Base-by-base conservation (phyloP, 2,888 invertebrate species). In the Sinodicranocentrus sp. region DNA sequence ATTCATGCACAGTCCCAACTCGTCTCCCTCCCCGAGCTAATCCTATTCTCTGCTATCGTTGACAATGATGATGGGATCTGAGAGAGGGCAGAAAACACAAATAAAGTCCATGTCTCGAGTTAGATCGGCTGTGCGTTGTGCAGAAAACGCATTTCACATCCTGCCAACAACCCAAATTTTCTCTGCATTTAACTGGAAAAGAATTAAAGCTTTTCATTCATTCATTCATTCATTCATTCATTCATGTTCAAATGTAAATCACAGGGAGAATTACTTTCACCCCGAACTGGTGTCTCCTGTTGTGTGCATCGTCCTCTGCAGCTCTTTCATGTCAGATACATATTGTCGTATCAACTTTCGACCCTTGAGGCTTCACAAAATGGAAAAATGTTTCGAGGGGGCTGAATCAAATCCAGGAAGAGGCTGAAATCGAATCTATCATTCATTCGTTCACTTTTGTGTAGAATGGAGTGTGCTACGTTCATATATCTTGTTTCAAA, bases 1-100 rank as follows among this genome's bases (percentile, higher is more conserved):
- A 88, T 88, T 87, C 86, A 88, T 86, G 68, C 75, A 57, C 57
- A 54, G 63, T n/a, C 48, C 19, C 61, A n/a, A n/a, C n/a, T n/a
- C n/a, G n/a, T n/a, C 3, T 59, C 26, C 28, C 28, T 61, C 67
- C 67, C 26, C 44, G n/a, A n/a, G 59, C 68, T 70, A 75, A 70
- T 75, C 61, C 59, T 52, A 68, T 76, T 76, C 59, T 39, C 48
- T 54, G 61, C 63, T 33, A 19, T 28, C 33, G 10, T 33, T 63
- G 63, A 63, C 33, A n/a, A 19, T 63, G 63, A 57, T 19, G 19
- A 57, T 19, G 25, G 19, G 25, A 15, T 25, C 13, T 13, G 25
- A 13, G 54, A 54, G 21, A 48, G 39, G 13, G 39, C n/a, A n/a
- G n/a, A n/a, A n/a, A n/a, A n/a, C n/a, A n/a, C n/a, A 39, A 13